Base-by-base conservation (phyloP, 2,113 vertebrate species). In the Lepidothrix coronata region DNA sequence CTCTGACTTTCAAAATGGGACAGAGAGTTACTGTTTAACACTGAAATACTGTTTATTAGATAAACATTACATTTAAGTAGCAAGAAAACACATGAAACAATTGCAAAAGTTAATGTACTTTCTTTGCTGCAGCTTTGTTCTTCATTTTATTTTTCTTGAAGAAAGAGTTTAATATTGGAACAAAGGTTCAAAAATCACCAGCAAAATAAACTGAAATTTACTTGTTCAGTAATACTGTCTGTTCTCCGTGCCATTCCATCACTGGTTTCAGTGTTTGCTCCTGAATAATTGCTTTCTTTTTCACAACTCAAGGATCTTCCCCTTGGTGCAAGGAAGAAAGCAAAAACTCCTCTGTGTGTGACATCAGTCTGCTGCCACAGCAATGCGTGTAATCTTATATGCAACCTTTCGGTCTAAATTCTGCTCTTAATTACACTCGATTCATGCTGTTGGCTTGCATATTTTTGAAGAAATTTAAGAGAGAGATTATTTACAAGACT, bases 11-110 rank as follows among this genome's bases (percentile, higher is more conserved):
- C 81, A 89, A 91, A 96, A 77, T 79, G 91, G 89, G 66, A 98
- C 97, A 98, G 97, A 97, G 93, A 86, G 73, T 93, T 94, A 98
- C 97, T 98, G 97, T 98, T 98, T 89, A 97, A 95, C 88, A 58
- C 90, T 84, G 96, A 98, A 97, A 97, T 96, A 88, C 96, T 97
- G 91, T 97, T 98, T 97, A 96, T 97, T 98, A 97, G 96, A 98
- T 96, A 98, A 98, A 98, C 96, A 97, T 97, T 96, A 90, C 88
- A 93, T 92, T 96, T 96, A 97, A 97, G 96, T 71, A 87, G 92
- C 93, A 88, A 92, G 80, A 91, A 96, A 91, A 94, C 57, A 91
- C 77, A 91, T 22, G 30, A 97, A 97, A 88, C 92, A 51, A 31
- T 91, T 95, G 85, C 86, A 93, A 91, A 94, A 94, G 84, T 76